A percentile compares a stretch with the other conserved stretches of the same genome.
Evolutionary conservation across 2,797 vertebrate genomes (phyloP).

Genomic region (Pyrocephalus nanus): DNA sequence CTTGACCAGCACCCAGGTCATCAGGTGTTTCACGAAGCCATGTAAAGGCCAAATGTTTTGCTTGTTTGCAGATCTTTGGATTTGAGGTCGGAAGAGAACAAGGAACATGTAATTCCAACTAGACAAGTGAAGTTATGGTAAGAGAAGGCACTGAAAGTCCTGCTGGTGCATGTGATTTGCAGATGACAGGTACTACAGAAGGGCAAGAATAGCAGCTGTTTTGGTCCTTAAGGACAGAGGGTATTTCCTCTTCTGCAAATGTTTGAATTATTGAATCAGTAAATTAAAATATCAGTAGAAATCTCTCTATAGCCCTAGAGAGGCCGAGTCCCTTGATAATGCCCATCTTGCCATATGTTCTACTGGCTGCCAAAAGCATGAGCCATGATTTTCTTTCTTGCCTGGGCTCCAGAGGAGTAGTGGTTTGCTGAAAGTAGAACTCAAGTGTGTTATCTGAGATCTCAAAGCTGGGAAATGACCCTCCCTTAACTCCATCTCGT

Average conservation of each 20-base stretch:
- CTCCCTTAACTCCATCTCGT: neutral
- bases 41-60: neutral
- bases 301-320: neutral
- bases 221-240: neutral
- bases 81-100: neutral
- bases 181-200: neutral
- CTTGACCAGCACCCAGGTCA: neutral
- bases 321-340: neutral
- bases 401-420: neutral
- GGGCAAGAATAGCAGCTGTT: neutral
- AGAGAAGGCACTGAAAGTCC: neutral
- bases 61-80: constrained; percentile 51
- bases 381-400: neutral
- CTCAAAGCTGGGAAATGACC: neutral
- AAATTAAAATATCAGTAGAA: neutral
- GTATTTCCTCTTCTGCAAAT: neutral
- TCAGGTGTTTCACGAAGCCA: neutral
- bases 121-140: constrained; percentile 63
- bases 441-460: neutral
- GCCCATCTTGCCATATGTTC: neutral
- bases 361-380: neutral
- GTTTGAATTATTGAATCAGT: neutral
- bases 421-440: neutral
- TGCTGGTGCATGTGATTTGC: neutral
- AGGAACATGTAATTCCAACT: neutral